These are phyloP conservation scores for Drosophila ercepeae DNA, from an alignment of 1,140 invertebrate species.

Conservation along the genomic window DNA sequence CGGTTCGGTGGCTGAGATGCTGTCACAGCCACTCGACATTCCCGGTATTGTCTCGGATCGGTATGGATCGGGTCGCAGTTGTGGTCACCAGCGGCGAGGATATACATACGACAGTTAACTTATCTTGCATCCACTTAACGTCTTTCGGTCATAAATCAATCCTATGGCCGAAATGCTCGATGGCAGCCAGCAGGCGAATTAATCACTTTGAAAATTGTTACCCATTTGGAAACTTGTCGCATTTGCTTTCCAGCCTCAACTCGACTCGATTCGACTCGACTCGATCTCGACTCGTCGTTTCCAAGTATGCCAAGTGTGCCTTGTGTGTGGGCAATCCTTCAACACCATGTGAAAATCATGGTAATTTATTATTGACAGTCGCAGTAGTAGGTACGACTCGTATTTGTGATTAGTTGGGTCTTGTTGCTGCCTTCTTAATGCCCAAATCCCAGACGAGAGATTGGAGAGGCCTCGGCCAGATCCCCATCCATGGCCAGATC, in stretches of 20 bases:
- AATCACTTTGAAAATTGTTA: conserved; percentile 83
- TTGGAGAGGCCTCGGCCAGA: conserved; percentile 17
- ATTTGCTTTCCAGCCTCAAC: conserved; percentile 63
- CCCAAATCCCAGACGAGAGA: conserved; percentile 24
- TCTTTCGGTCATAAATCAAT: conserved; percentile 82
- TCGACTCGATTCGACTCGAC: not conserved
- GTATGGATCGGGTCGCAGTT: conserved; percentile 5
- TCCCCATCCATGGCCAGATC: conserved; percentile 23
- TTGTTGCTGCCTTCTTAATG: conserved; percentile 19
- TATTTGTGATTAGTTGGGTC: conserved; percentile 43
- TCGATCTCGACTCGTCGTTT: conserved; percentile 4
- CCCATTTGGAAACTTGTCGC: conserved; percentile 82
- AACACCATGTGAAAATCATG: conserved; percentile 68
- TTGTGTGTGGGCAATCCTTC: conserved; percentile 78
- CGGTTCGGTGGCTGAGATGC: conserved; percentile 15
- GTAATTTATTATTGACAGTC: conserved; percentile 70
- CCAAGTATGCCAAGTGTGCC: conserved; percentile 35
- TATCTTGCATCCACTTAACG: conserved; percentile 83
- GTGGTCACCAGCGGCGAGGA: conserved; percentile 78
- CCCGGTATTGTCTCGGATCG: conserved; percentile 54
- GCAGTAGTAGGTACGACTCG: conserved; percentile 43
- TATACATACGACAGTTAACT: conserved; percentile 81
- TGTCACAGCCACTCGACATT: conserved; percentile 36
- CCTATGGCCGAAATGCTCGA: conserved; percentile 74
- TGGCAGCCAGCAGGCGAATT: conserved; percentile 80